phyloP scores from a whole-genome alignment of 2,113 vertebrate species.

The Scalopus aquaticus region DNA sequence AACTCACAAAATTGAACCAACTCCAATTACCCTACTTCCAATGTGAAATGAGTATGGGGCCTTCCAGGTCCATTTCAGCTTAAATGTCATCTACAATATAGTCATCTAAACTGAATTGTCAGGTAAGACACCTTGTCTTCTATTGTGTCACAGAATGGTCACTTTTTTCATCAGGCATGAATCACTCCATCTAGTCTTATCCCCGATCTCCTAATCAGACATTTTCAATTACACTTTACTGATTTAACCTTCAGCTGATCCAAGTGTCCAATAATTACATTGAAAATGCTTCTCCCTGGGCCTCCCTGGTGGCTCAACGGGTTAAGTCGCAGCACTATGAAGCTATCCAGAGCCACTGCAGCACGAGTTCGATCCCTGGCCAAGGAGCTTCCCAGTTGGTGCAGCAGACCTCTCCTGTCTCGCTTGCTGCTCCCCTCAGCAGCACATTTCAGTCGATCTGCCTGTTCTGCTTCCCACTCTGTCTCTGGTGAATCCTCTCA shows the following conservation, averaged over 20 bases:
- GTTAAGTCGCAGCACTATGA: no score
- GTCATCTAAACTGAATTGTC: background rate
- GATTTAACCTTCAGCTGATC: background rate
- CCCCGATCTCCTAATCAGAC: background rate
- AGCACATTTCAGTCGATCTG: no score
- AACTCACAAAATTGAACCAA: background rate
- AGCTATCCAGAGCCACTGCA: no score
- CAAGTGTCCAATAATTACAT: background rate
- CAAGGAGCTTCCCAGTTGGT: no score
- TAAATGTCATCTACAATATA: no score
- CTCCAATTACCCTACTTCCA: background rate
- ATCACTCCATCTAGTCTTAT: background rate
- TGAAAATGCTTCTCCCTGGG: background rate
- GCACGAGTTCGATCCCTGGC: no score
- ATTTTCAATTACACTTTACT: background rate
- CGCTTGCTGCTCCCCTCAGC: no score
- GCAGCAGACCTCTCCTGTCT: no score
- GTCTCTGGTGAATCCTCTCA: no score
- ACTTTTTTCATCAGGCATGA: background rate
- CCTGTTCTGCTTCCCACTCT: no score
- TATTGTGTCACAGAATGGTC: background rate
- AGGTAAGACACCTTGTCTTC: background rate
- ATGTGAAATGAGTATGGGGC: background rate
- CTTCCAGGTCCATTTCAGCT: background rate
- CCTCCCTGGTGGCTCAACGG: no score